phyloP scores from a whole-genome alignment of 2,113 vertebrate genomes.

The Vidua macroura region DNA sequence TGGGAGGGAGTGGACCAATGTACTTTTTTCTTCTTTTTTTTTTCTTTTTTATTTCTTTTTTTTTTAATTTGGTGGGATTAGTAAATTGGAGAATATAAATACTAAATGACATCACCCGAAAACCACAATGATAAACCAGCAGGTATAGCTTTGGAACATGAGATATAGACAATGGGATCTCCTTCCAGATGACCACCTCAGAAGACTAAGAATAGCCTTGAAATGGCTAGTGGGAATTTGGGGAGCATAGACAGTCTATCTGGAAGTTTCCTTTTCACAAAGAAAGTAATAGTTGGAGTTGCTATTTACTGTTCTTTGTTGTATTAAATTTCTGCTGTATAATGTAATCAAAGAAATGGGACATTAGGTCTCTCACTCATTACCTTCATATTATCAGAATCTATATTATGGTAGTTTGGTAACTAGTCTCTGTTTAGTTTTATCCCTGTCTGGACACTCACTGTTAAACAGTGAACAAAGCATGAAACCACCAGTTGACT shows the following conservation, averaged over 20 bases:
- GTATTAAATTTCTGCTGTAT: neutral
- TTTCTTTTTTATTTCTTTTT: no score
- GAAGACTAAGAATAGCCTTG: neutral
- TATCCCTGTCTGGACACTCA: neutral
- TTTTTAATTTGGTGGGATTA: neutral
- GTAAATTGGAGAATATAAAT: neutral
- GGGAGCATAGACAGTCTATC: no score
- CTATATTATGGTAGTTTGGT: neutral
- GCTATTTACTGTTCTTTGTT: neutral
- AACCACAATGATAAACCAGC: neutral
- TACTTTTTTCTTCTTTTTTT: no score
- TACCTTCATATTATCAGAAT: neutral
- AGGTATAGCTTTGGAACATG: neutral
- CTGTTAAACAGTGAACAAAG: neutral
- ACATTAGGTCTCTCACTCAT: neutral
- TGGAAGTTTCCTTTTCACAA: neutral
- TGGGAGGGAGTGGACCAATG: neutral
- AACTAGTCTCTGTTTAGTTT: neutral
- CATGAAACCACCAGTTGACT: neutral
- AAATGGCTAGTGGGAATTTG: neutral
- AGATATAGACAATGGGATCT: neutral
- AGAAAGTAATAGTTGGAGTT: neutral
- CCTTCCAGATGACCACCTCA: neutral
- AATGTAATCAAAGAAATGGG: neutral
- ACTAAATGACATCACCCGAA: neutral